phyloP scores from a whole-genome alignment of 2,888 invertebrate genomes.

The Agriopis aurantiaria region DNA sequence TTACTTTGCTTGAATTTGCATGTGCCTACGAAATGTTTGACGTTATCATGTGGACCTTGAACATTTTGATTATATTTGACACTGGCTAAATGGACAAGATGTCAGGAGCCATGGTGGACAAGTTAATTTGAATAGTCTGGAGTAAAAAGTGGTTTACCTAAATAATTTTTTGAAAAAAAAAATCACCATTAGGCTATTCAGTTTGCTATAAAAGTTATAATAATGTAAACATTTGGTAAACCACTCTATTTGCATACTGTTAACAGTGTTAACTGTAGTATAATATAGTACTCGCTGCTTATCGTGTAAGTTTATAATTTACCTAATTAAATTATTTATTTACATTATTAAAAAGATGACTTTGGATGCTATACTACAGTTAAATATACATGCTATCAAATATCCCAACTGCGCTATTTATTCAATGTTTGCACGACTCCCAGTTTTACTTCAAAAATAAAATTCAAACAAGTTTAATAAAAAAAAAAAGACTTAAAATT shows the following conservation, averaged over 20 bases:
- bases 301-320: constrained; percentile 5
- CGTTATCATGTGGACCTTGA: too few relatives aligned
- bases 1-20: too few relatives aligned
- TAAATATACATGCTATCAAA: constrained; percentile 25
- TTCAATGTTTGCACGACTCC: constrained; percentile 36
- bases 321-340: not conserved
- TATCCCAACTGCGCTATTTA: constrained; percentile 4
- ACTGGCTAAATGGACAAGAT: too few relatives aligned
- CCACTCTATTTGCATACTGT: not conserved
- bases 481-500: constrained; percentile 32
- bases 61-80: too few relatives aligned
- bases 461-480: constrained; percentile 45
- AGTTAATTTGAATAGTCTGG: too few relatives aligned
- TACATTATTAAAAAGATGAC: constrained; percentile 62
- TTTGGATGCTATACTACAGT: constrained; percentile 56
- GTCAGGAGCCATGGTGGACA: too few relatives aligned
- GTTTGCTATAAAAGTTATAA: too few relatives aligned
- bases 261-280: constrained; percentile 9
- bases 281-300: constrained; percentile 16
- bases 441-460: constrained; percentile 41
- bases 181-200: not conserved
- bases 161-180: not conserved
- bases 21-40: too few relatives aligned
- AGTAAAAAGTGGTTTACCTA: too few relatives aligned
- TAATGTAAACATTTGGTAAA: not conserved